Evolutionary conservation across 2,113 vertebrate species (phyloP).

Genomic region (Astur gentilis): DNA sequence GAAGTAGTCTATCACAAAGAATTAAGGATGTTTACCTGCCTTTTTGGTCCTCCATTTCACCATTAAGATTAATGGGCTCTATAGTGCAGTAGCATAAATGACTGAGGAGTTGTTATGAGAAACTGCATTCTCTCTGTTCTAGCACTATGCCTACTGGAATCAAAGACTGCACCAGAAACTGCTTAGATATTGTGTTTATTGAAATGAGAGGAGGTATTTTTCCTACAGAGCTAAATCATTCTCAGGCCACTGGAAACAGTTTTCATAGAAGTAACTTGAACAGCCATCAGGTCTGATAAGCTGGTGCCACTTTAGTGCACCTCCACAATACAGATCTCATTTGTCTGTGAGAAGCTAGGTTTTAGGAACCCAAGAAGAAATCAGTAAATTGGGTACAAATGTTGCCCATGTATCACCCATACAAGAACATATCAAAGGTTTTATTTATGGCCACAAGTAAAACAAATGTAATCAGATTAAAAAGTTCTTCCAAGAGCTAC

Average conservation of each 20-base stretch:
- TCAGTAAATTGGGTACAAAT: neutral
- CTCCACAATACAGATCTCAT: neutral
- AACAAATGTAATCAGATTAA: neutral
- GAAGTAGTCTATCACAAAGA: neutral
- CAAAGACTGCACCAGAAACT: neutral
- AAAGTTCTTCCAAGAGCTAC: neutral
- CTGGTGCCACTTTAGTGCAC: neutral
- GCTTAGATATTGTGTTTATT: neutral
- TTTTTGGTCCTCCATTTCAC: neutral
- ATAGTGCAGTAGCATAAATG: neutral
- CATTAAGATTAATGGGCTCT: neutral
- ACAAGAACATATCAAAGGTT: neutral
- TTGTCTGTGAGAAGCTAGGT: neutral
- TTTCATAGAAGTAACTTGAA: neutral
- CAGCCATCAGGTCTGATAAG: rapidly evolving
- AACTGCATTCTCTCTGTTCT: neutral
- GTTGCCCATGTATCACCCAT: neutral
- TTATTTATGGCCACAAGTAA: neutral
- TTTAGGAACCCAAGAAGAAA: neutral
- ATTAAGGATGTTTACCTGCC: neutral
- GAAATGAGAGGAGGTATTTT: neutral
- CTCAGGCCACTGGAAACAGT: neutral
- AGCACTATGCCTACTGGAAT: neutral
- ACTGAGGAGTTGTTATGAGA: neutral
- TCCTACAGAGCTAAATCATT: neutral